These are phyloP conservation scores for Mylabris phalerata DNA, from an alignment of 1,140 invertebrate genomes.

Conservation along the genomic window DNA sequence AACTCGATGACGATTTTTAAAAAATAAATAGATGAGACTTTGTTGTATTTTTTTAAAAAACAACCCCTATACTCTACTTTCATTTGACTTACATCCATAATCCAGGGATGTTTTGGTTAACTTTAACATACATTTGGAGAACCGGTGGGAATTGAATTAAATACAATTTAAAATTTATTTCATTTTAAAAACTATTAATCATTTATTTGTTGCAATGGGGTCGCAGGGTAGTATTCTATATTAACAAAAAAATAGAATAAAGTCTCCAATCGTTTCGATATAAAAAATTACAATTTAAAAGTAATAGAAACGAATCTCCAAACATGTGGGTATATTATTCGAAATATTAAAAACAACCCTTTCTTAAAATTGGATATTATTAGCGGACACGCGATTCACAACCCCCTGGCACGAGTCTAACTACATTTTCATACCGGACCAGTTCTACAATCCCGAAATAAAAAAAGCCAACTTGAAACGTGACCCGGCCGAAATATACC, in stretches of 20 bases:
- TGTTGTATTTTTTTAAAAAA: no score
- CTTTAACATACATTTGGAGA: neutral
- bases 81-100: conserved; percentile 20
- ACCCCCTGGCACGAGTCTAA: no score
- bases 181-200: conserved; percentile 20
- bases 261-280: neutral
- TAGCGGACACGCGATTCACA: no score
- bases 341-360: neutral
- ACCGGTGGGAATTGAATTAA: conserved; percentile 9
- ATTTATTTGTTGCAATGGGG: conserved; percentile 8
- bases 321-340: conserved; percentile 7
- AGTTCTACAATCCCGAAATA: no score
- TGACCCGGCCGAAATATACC: no score
- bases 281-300: conserved; percentile 6
- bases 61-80: conserved; percentile 7
- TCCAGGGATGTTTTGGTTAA: conserved; percentile 22
- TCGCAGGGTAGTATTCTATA: conserved; percentile 1
- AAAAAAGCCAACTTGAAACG: no score
- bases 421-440: no score
- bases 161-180: conserved; percentile 15
- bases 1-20: conserved; percentile 19
- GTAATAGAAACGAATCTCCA: conserved; percentile 1
- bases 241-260: no score
- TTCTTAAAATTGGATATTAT: no score
- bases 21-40: conserved; percentile 9